These are phyloP conservation scores for Plutella xylostella DNA, from an alignment of 2,888 invertebrate species.

Conservation along the genomic window DNA sequence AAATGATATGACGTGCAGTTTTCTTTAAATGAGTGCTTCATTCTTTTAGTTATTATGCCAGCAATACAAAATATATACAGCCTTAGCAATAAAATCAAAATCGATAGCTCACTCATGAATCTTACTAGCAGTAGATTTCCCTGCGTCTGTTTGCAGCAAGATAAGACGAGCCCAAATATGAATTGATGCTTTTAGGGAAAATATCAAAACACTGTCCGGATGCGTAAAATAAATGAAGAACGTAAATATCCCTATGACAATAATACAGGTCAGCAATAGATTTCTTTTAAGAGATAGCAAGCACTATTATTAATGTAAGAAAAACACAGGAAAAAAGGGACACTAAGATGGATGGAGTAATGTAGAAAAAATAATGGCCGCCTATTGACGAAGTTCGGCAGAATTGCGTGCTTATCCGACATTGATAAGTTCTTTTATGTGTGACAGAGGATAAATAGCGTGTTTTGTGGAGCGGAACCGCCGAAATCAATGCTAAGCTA, in stretches of 20 bases:
- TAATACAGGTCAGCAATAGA: conserved; percentile 71
- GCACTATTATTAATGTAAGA: conserved; percentile 61
- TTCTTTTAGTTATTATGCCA: too few species aligned
- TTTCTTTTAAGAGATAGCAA: conserved; percentile 55
- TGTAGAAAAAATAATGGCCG: conserved; percentile 41
- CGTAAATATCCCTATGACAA: conserved; percentile 69
- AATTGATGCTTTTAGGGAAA: conserved; percentile 68
- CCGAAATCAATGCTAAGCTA: too few species aligned
- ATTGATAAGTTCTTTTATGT: not conserved
- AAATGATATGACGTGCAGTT: too few species aligned
- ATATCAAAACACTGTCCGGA: conserved; percentile 28
- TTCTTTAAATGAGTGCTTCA: too few species aligned
- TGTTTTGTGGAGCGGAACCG: too few species aligned
- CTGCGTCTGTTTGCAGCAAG: conserved; percentile 66
- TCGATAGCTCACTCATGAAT: too few species aligned
- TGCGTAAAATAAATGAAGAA: conserved; percentile 57
- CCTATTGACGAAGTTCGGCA: conserved; percentile 37
- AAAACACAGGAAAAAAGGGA: conserved; percentile 59
- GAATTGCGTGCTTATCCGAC: conserved; percentile 16
- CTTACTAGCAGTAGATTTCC: too few species aligned
- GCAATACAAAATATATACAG: too few species aligned
- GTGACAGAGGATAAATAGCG: too few species aligned
- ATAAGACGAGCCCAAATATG: conserved; percentile 63
- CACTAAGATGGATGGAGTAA: conserved; percentile 37
- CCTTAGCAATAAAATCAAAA: too few species aligned